A percentile compares a stretch with the other conserved stretches of the same genome.
Conservation (phyloP, 1,140 invertebrate species). For the Homalodisca vitripennis region DNA sequence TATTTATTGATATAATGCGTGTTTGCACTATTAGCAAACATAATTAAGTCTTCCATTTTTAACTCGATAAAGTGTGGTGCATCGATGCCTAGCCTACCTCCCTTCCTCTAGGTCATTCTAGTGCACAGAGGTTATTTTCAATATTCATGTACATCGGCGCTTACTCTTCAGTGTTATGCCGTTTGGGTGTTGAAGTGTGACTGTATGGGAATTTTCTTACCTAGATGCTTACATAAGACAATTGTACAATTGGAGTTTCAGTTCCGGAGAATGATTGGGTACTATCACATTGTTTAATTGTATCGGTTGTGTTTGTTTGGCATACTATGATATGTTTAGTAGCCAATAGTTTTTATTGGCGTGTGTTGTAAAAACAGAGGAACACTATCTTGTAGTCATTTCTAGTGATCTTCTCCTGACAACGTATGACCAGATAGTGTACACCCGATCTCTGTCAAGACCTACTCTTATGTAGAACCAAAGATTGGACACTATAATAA, state of each 20-base stretch:
- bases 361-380: slow-evolving; percentile 25
- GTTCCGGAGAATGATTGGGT: neutral
- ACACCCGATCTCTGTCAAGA: slow-evolving; percentile 4
- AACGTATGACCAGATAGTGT: neutral
- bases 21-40: slow-evolving; percentile 28
- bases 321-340: slow-evolving; percentile 4
- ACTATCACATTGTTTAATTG: neutral
- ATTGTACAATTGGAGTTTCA: neutral
- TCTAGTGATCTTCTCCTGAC: slow-evolving; percentile 2
- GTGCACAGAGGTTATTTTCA: slow-evolving; percentile 27
- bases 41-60: slow-evolving; percentile 29
- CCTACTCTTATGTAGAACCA: slow-evolving; percentile 21
- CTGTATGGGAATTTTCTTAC: neutral
- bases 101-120: too few species aligned
- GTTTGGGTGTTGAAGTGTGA: slow-evolving; percentile 1
- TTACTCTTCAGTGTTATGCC: neutral
- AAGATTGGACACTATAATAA: slow-evolving; percentile 24
- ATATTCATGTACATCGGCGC: slow-evolving; percentile 2
- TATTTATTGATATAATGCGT: slow-evolving; percentile 26
- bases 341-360: neutral
- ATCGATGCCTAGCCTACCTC: slow-evolving; percentile 15
- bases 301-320: neutral
- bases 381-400: slow-evolving; percentile 21
- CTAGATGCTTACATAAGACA: neutral
- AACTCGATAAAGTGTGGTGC: slow-evolving; percentile 28